Evolutionary conservation across 2,797 vertebrate genomes (phyloP), one percentile per base, ranked within the genome.

Genomic region (Danio albolineatus): DNA sequence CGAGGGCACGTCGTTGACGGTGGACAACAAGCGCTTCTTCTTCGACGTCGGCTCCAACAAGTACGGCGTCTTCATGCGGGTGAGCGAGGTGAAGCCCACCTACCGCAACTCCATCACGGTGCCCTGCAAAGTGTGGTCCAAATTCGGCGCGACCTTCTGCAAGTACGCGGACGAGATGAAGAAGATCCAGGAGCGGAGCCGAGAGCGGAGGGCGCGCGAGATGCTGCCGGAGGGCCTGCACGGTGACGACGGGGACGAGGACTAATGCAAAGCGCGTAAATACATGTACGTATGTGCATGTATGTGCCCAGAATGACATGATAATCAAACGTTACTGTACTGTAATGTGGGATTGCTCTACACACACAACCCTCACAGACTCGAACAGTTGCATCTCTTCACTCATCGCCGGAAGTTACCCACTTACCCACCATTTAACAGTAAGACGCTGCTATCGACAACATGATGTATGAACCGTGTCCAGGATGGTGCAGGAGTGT

Each of bases 381-480:
- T 94, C 94, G 4, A 79, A 93, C 96, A 96, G 95, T 93, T 92
- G 89, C 91, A 93, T 95, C 89, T 83, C 89, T 94, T 95, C 94
- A 93, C 94, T 94, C 96, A 95, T 96, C 95, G 94, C 95, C 96
- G 96, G 96, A 97, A 96, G 95, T 97, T 91, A 94, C 95, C 96
- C 95, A 97, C 96, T 96, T 96, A 95, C 92, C 95, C 95, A 96
- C 95, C 96, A 94, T 96, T 95, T 93, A 96, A 98, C 96, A 97
- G 96, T 98, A 96, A 97, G 95, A 96, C 96, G 97, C 97, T 99
- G 97, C 97, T 98, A 98, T 92, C 94, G 95, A 96, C 96, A 96
- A 97, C 94, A 95, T 96, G 96, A 97, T 95, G 95, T 96, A 96
- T 96, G 94, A 97, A 97, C 96, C 96, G 95, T 97, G 97, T 98